Conservation (phyloP, 2,888 invertebrate species). For the Stictocephala bisonia region DNA sequence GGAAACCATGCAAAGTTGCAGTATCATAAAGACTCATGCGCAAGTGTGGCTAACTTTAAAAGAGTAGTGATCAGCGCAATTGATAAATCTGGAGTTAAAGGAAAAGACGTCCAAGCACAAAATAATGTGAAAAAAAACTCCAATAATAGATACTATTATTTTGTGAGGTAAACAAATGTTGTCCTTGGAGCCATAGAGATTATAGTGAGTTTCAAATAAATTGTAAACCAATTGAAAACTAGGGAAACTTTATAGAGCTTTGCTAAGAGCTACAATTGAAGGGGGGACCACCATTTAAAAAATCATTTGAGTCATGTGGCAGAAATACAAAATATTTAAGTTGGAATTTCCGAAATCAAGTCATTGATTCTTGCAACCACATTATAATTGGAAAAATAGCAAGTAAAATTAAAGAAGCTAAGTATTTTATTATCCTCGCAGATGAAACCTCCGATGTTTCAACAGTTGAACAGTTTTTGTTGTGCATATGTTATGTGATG, state of each 20-base stretch:
- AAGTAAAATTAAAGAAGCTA: neutral
- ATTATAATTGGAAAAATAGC: neutral
- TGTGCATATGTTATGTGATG: neutral
- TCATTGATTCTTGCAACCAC: neutral
- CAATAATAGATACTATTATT: conserved; percentile 6
- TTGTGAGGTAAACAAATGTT: neutral
- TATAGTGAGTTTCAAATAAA: neutral
- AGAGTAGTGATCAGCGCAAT: neutral
- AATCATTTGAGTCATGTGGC: conserved; percentile 3
- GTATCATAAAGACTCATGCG: neutral
- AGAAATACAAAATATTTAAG: neutral
- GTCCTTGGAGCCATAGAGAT: conserved; percentile 16
- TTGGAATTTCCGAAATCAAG: neutral
- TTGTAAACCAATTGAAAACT: neutral
- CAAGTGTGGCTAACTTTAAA: neutral
- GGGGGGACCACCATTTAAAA: neutral
- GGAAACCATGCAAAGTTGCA: neutral
- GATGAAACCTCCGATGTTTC: neutral
- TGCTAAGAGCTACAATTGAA: too few species aligned
- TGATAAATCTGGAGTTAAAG: neutral
- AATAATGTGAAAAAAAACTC: neutral
- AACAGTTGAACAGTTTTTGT: neutral
- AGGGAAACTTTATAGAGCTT: conserved; percentile 18
- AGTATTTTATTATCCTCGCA: neutral
- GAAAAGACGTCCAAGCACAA: conserved; percentile 1